These are phyloP conservation scores for Emydoidea blandingii DNA, from an alignment of 2,797 vertebrate species.

Conservation along the genomic window DNA sequence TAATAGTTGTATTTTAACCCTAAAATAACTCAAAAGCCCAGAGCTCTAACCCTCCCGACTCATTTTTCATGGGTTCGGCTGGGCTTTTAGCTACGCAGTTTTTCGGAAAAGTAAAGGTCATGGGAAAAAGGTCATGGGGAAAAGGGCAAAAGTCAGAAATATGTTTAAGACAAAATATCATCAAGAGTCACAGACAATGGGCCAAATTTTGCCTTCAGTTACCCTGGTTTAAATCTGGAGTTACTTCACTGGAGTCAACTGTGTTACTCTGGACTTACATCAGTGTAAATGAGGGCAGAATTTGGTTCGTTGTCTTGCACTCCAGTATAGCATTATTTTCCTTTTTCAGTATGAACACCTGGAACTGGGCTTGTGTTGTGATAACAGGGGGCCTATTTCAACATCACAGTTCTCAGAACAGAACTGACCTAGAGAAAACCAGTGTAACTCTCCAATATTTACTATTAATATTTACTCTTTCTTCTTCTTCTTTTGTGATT, in stretches of 20 bases:
- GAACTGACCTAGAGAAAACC: neutral
- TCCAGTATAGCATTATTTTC: neutral
- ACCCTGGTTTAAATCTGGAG: neutral
- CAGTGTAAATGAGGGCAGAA: neutral
- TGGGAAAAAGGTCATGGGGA: neutral
- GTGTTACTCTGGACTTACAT: neutral
- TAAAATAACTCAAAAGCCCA: slow-evolving; percentile 27
- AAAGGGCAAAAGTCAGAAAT: neutral
- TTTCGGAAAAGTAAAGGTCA: neutral
- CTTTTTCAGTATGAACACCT: neutral
- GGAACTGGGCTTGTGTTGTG: neutral
- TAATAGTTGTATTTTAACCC: slow-evolving; percentile 56
- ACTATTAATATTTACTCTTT: neutral
- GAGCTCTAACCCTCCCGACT: neutral
- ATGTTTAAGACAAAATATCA: neutral
- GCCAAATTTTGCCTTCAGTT: neutral
- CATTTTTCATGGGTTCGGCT: neutral
- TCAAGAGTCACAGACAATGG: rapidly evolving
- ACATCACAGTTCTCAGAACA: neutral
- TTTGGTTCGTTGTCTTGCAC: neutral
- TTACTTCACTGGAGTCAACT: neutral
- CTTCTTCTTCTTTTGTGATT: neutral
- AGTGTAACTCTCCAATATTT: neutral
- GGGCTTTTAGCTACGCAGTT: neutral
- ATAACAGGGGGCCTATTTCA: neutral